These are phyloP conservation scores for Macroglossus sobrinus DNA, from an alignment of 2,113 vertebrate species.

Conservation along the genomic window DNA sequence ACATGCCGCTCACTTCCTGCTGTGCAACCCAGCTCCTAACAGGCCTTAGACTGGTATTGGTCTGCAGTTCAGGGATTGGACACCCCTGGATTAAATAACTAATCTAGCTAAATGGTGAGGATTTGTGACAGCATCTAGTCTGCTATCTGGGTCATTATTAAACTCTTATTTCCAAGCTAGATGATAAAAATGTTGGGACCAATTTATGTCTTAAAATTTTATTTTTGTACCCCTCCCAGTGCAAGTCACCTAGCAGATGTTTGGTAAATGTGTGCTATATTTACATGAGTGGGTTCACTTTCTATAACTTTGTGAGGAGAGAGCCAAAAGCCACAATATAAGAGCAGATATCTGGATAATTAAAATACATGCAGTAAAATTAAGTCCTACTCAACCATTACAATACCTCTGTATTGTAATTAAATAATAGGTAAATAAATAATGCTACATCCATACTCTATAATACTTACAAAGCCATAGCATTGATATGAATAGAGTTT, in stretches of 20 bases:
- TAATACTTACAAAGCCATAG: not conserved
- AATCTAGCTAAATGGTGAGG: not conserved
- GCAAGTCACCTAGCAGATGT: not conserved
- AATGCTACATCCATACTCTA: not conserved
- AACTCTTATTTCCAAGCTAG: not conserved
- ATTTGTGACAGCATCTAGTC: not conserved
- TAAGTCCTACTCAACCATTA: not conserved
- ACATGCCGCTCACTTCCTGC: no score
- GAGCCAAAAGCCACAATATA: not conserved
- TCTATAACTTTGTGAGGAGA: not conserved
- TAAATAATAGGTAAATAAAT: not conserved
- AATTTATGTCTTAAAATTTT: not conserved
- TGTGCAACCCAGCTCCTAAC: no score
- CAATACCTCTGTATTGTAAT: not conserved
- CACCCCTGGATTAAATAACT: not conserved
- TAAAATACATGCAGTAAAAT: not conserved
- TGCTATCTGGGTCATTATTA: not conserved
- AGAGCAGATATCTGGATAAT: not conserved
- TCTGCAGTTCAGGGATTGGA: no score
- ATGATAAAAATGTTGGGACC: not conserved
- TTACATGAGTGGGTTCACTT: not conserved
- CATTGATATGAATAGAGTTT: not conserved
- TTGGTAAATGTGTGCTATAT: not conserved
- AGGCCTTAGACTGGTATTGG: no score
- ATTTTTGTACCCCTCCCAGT: not conserved